Conservation (phyloP, 2,797 vertebrate species). For the Podargus strigoides region DNA sequence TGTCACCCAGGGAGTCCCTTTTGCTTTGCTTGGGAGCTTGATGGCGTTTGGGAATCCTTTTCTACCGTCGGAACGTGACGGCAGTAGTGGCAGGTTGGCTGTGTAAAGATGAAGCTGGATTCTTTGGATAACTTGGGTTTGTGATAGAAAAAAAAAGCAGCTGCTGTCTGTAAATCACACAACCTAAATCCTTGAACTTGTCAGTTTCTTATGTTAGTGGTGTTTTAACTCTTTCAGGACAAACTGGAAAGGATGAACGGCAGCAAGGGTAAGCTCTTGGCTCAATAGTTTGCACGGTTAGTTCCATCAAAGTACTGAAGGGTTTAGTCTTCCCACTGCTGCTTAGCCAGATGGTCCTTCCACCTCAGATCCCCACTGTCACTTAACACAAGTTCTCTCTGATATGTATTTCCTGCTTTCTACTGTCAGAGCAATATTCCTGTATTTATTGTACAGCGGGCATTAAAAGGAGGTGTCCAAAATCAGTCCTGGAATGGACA, state of each 20-base stretch:
- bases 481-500: not conserved
- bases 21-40: not conserved
- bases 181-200: not conserved
- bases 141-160: not conserved
- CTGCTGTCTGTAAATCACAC: not conserved
- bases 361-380: not conserved
- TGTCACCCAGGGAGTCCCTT: not conserved
- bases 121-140: not conserved
- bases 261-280: not conserved
- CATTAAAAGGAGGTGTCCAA: not conserved
- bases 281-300: not conserved
- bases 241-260: not conserved
- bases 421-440: not conserved
- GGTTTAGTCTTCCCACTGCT: not conserved
- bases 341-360: not conserved
- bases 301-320: not conserved
- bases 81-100: not conserved
- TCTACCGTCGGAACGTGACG: fast-evolving
- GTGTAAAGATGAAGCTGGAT: not conserved
- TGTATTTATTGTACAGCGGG: not conserved
- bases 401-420: fast-evolving
- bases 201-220: not conserved
- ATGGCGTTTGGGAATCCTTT: not conserved
- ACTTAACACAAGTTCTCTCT: not conserved
- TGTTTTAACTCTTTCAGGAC: not conserved